Percentiles rank a stretch among this genome's conserved stretches.
Conservation (phyloP, 1,140 invertebrate species). For the Lerema accius region DNA sequence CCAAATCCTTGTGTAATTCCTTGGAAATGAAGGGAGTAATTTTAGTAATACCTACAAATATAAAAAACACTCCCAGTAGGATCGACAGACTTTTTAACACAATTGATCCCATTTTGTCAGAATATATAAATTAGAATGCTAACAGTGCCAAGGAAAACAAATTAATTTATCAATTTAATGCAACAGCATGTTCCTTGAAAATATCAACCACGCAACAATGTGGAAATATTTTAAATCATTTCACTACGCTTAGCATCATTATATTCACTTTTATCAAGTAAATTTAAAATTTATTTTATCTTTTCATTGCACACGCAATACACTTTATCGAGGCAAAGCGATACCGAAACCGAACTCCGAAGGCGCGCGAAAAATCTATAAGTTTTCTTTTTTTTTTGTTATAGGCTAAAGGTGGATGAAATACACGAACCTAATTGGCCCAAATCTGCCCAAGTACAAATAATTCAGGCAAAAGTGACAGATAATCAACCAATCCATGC, state of each 20-base stretch:
- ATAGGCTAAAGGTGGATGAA: too few species aligned
- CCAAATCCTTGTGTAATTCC: constrained; percentile 98
- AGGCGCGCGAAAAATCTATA: not conserved
- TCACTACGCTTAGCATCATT: not conserved
- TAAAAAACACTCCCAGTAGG: constrained; percentile 96
- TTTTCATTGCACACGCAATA: not conserved
- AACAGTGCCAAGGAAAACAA: not conserved
- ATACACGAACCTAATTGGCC: too few species aligned
- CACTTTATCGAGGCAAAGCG: not conserved
- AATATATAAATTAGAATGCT: not conserved
- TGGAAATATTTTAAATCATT: not conserved
- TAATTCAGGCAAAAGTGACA: not conserved
- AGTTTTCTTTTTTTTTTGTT: not conserved
- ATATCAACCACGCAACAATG: not conserved
- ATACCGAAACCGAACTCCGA: too few species aligned
- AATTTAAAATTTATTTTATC: not conserved
- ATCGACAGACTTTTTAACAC: constrained; percentile 95
- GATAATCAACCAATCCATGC: not conserved
- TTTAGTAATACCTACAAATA: constrained; percentile 97
- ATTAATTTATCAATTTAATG: not conserved
- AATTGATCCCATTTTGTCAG: constrained; percentile 85
- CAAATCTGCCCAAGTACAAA: not conserved
- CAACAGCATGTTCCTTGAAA: not conserved
- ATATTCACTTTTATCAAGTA: not conserved
- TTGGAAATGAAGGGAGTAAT: constrained; percentile 95